Base-by-base conservation (phyloP, 2,888 invertebrate species). In the Polylopha cassiicola region DNA sequence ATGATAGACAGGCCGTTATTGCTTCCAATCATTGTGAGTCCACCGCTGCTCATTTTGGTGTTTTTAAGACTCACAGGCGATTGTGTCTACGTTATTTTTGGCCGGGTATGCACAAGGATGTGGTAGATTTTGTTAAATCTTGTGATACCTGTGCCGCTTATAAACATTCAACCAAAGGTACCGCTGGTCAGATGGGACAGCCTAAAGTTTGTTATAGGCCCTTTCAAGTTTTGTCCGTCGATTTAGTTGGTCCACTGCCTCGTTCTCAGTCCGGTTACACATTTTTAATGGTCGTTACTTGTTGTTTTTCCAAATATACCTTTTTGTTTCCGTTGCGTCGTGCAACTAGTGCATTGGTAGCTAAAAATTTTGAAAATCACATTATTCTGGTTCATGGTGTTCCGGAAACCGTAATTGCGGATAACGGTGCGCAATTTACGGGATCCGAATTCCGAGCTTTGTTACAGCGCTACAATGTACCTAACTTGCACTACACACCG, bases 351-450 rank as follows among this genome's bases (percentile, higher is more conserved):
- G 14, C 8, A 4, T 3, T 20, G 1, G 21, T 47, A 10, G 11
- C 18, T 6, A 37, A 43, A 10, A 18, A 24, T 11, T 4, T 51
- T 8, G 46, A 48, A 32, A 29, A 46, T 8, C 5, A 18, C 9
- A 38, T 48, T 2, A 31, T 50, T 10, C 8, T 50, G 2, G 20
- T 32, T 2, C 44, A 48, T 22, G 46, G 48, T 7, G 28, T 46
- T n/a, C 48, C 48, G 1, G 18, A 38, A 16, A 46, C 48, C 1
- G 17, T 48, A 4, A 15, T 46, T 10, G 16, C 24, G 7, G 47
- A 45, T 21, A 47, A 43, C 9, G 43, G 39, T 4, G 21, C 9
- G 3, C 46, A 47, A 26, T 39, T 46, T 17, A 32, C 20, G n/a
- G 31, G 42, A 11, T 26, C 27, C 6, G 18, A 18, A 15, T 27